Percentiles rank a stretch among this genome's conserved stretches.
phyloP scores from a whole-genome alignment of 1,140 invertebrate species.

The Catajapyx aquilonaris region DNA sequence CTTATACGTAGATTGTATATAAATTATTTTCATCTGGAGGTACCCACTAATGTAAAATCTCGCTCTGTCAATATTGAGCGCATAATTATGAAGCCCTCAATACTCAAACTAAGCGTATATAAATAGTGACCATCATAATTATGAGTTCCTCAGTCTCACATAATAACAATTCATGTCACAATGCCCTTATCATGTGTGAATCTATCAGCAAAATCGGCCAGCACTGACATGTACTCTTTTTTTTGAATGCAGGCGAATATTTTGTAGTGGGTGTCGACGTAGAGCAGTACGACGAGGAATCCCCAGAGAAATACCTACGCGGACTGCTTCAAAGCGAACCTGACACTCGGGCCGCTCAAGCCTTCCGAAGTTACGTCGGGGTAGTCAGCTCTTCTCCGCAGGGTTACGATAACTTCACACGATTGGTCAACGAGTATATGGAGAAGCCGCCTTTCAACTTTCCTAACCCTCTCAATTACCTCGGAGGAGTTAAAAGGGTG shows the following conservation, averaged over 20 bases:
- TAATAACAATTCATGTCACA: not conserved
- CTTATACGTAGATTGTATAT: no score
- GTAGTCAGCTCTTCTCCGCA: conserved; percentile 18
- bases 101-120: no score
- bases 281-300: conserved; percentile 55
- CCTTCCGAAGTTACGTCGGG: conserved; percentile 30
- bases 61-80: no score
- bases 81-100: no score
- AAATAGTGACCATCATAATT: no score
- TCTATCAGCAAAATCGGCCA: conserved; percentile 1
- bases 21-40: no score
- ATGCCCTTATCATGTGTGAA: not conserved
- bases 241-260: conserved; percentile 51
- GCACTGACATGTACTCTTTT: not conserved
- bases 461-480: conserved; percentile 43
- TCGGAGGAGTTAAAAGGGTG: conserved; percentile 51
- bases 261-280: conserved; percentile 77
- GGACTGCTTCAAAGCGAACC: conserved; percentile 42
- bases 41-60: no score
- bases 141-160: not conserved
- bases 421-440: conserved; percentile 52
- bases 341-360: conserved; percentile 26
- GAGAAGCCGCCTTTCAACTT: conserved; percentile 66
- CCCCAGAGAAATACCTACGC: conserved; percentile 49
- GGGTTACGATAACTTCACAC: conserved; percentile 48